Percentiles rank a stretch among this genome's conserved stretches.
These are phyloP conservation scores for Druceiella hillmani DNA, from an alignment of 2,888 invertebrate genomes.

Conservation along the genomic window DNA sequence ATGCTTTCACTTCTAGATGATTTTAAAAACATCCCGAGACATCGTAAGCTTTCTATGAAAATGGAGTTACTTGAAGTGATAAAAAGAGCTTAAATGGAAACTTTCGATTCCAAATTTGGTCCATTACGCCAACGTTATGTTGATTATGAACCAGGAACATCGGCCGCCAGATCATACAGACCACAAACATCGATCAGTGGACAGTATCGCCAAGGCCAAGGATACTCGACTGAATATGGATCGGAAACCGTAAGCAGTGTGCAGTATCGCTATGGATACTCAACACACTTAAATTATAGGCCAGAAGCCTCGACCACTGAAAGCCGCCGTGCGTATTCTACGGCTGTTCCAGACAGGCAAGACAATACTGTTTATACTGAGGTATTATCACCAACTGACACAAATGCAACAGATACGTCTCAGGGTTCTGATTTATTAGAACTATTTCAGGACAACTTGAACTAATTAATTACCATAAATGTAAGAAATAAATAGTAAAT, in stretches of 20 bases:
- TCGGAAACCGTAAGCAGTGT: constrained; percentile 22
- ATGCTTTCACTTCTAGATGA: constrained; percentile 26
- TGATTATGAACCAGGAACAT: constrained; percentile 26
- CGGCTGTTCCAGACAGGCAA: constrained; percentile 25
- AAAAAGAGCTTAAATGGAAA: constrained; percentile 26
- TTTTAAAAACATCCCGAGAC: constrained; percentile 26
- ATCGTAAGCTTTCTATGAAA: constrained; percentile 27
- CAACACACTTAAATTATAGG: constrained; percentile 25
- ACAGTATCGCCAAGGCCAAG: constrained; percentile 25
- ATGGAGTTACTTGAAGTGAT: constrained; percentile 27
- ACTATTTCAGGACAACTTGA: constrained; percentile 22
- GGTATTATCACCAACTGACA: constrained; percentile 26
- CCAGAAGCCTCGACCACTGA: constrained; percentile 25
- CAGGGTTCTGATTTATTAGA: constrained; percentile 26
- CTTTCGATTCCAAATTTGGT: constrained; percentile 23
- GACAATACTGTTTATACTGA: constrained; percentile 25
- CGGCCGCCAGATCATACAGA: constrained; percentile 26
- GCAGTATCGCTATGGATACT: constrained; percentile 23
- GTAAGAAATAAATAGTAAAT: too few relatives aligned
- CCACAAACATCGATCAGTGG: constrained; percentile 25
- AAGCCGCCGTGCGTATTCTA: constrained; percentile 23
- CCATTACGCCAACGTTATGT: constrained; percentile 25
- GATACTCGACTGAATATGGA: constrained; percentile 25
- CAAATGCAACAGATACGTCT: constrained; percentile 26
- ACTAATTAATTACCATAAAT: too few relatives aligned